phyloP scores from a whole-genome alignment of 2,113 vertebrate species.

The Vicugna pacos region DNA sequence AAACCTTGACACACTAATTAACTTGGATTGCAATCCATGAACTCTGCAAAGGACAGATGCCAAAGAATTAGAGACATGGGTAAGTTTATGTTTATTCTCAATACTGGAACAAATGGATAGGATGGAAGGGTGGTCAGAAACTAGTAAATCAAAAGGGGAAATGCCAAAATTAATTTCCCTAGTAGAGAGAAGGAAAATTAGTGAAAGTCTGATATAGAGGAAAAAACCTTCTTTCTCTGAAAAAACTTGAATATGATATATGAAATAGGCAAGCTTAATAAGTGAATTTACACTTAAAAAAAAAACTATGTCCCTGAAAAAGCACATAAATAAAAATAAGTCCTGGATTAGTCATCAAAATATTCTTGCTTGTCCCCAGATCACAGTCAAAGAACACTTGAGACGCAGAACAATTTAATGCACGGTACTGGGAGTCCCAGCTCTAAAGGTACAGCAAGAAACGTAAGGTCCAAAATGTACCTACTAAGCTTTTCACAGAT shows the following conservation, averaged over 20 bases:
- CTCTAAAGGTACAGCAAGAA: background rate
- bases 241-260: background rate
- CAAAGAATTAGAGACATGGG: background rate
- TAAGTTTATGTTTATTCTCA: slow-evolving; percentile 3
- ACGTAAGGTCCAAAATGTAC: background rate
- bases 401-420: background rate
- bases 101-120: background rate
- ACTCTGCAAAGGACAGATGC: background rate
- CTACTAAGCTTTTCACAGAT: background rate
- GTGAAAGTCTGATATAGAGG: background rate
- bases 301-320: background rate
- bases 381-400: background rate
- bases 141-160: background rate
- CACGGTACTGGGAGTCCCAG: background rate
- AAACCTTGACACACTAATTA: slow-evolving; percentile 30
- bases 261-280: background rate
- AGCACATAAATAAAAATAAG: background rate
- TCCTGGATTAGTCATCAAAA: background rate
- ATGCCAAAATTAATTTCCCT: background rate
- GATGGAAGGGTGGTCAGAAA: background rate
- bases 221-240: background rate
- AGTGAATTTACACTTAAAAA: background rate
- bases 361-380: background rate
- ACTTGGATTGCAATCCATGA: background rate
- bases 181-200: background rate